phyloP scores from a whole-genome alignment of 2,113 vertebrate species.

The Perca schrenkii region DNA sequence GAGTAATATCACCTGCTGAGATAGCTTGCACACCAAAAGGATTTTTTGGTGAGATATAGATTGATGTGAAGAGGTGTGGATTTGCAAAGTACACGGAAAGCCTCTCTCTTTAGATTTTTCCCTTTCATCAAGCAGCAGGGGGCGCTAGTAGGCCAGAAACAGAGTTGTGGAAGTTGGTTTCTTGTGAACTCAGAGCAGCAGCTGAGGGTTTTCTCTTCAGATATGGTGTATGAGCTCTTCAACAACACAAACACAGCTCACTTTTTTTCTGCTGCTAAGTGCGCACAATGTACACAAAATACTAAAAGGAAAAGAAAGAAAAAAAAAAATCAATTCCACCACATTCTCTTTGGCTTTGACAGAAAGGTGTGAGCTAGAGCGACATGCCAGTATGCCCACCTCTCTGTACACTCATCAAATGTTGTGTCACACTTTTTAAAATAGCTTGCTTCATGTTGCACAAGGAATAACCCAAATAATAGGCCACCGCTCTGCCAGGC shows the following conservation, averaged over 20 bases:
- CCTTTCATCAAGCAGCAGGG: constrained; percentile 72
- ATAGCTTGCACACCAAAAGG: constrained; percentile 39
- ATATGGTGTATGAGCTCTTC: constrained; percentile 62
- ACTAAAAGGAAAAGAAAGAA: not conserved
- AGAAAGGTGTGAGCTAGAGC: constrained; percentile 21
- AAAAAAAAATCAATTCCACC: constrained; percentile 8
- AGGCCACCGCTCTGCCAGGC: constrained; percentile 13
- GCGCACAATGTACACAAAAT: constrained; percentile 22
- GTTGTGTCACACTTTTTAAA: constrained; percentile 53
- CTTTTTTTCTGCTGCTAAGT: constrained; percentile 32
- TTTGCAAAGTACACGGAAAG: constrained; percentile 1
- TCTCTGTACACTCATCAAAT: constrained; percentile 19
- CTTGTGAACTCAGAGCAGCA: constrained; percentile 39
- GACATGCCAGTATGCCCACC: constrained; percentile 18
- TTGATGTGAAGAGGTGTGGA: constrained; percentile 35
- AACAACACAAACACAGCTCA: constrained; percentile 48
- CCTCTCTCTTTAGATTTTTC: not conserved
- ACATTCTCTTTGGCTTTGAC: constrained; percentile 25
- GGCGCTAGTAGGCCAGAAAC: constrained; percentile 81
- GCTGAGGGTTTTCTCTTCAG: constrained; percentile 41
- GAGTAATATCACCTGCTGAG: constrained; percentile 54
- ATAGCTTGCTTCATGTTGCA: constrained; percentile 50
- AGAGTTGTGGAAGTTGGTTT: constrained; percentile 35
- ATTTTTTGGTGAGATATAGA: constrained; percentile 42
- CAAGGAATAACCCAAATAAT: constrained; percentile 41